Conservation (phyloP, 2,888 invertebrate genomes). For the Ditylenchus weischeri region DNA sequence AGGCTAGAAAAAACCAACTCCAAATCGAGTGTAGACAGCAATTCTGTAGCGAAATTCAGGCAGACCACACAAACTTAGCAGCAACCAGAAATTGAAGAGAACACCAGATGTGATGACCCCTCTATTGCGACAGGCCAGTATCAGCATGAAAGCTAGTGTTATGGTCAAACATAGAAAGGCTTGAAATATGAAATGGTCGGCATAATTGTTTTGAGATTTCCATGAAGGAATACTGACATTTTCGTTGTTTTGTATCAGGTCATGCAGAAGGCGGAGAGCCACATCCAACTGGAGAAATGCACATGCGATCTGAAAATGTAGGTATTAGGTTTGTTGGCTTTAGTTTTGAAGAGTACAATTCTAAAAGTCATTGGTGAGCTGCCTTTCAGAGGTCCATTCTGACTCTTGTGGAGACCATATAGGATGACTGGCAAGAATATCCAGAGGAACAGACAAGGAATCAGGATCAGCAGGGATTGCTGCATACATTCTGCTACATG, state of each 20-base stretch:
- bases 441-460: constrained; percentile 48
- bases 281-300: constrained; percentile 16
- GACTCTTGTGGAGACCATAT: constrained; percentile 46
- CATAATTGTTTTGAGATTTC: background rate
- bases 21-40: constrained; percentile 7
- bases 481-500: constrained; percentile 44
- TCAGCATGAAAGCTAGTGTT: constrained; percentile 43
- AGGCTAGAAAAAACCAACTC: background rate
- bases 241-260: background rate
- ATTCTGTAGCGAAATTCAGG: constrained; percentile 35
- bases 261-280: constrained; percentile 2
- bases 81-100: constrained; percentile 50
- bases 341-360: constrained; percentile 36
- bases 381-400: constrained; percentile 38
- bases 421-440: constrained; percentile 45
- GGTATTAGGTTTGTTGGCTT: background rate
- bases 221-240: background rate
- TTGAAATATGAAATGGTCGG: constrained; percentile 1
- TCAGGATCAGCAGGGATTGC: constrained; percentile 46
- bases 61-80: constrained; percentile 39
- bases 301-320: constrained; percentile 19
- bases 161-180: constrained; percentile 25
- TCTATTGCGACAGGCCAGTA: constrained; percentile 48
- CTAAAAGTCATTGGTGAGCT: constrained; percentile 47
- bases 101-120: constrained; percentile 56